Evolutionary conservation across 2,797 vertebrate genomes (phyloP).

Genomic region (Tympanoctomys barrerae): DNA sequence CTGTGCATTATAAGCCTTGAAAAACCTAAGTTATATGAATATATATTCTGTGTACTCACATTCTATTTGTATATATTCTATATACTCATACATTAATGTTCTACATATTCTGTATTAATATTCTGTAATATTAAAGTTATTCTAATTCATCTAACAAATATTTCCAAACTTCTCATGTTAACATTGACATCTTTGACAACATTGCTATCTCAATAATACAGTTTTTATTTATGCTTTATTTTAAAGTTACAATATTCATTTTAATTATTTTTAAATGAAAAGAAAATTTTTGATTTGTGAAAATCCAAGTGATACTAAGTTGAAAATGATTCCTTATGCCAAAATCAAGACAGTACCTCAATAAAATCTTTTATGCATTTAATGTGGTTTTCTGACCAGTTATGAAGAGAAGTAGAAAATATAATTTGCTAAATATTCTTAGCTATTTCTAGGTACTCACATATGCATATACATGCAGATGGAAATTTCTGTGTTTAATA

Average conservation of each 20-base stretch:
- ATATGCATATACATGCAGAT: neutral
- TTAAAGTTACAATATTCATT: conserved; percentile 4
- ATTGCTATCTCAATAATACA: neutral
- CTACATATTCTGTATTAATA: neutral
- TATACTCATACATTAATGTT: neutral
- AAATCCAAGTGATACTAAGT: neutral
- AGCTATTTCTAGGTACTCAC: neutral
- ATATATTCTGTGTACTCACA: neutral
- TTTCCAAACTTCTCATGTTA: neutral
- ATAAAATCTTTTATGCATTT: neutral
- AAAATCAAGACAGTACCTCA: neutral
- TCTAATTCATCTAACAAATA: neutral
- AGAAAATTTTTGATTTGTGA: neutral
- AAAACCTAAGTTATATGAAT: neutral
- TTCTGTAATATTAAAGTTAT: neutral
- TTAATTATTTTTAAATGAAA: conserved; percentile 34
- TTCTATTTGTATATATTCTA: neutral
- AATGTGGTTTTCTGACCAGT: neutral
- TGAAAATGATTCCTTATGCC: neutral
- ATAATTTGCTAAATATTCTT: neutral
- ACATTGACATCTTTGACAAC: neutral
- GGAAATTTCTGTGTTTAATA: neutral
- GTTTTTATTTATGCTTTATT: neutral
- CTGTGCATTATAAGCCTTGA: neutral
- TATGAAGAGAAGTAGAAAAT: neutral